phyloP scores from a whole-genome alignment of 2,113 vertebrate species.

The Helogale parvula region DNA sequence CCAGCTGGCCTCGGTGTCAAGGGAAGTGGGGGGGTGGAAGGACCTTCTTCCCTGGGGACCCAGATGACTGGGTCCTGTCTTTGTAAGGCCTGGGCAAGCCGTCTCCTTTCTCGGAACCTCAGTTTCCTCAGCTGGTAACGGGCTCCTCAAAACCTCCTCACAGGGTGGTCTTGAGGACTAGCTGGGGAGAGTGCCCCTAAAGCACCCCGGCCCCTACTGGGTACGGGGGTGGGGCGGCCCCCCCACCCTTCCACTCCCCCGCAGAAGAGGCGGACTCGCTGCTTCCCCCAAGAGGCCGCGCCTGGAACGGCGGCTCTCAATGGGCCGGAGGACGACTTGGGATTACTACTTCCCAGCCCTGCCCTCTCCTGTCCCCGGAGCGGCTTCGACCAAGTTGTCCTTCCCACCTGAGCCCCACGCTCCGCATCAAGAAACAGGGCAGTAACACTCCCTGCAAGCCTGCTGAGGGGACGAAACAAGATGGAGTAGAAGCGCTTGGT shows the following conservation, averaged over 20 bases:
- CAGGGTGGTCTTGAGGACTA: rapidly evolving
- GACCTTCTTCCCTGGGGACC: background rate
- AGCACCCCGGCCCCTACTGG: rapidly evolving
- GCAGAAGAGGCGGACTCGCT: rapidly evolving
- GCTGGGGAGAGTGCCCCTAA: rapidly evolving
- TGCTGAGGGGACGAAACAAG: background rate
- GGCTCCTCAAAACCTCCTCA: background rate
- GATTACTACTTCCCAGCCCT: background rate
- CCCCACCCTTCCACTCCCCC: too few species aligned
- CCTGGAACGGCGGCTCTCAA: background rate
- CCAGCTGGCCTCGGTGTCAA: background rate
- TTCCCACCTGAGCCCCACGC: background rate
- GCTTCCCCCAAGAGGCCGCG: background rate
- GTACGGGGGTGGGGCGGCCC: too few species aligned
- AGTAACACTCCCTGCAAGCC: rapidly evolving
- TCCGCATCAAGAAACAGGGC: background rate
- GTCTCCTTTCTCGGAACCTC: too few species aligned
- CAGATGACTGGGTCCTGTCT: background rate
- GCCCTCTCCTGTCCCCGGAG: background rate
- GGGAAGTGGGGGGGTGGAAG: background rate
- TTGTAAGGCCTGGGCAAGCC: background rate
- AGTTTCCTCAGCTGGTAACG: background rate
- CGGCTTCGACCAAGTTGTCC: background rate
- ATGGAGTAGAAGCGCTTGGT: background rate
- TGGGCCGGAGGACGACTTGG: rapidly evolving